Conservation (phyloP, 2,797 vertebrate species). For the Danio jaintianensis region DNA sequence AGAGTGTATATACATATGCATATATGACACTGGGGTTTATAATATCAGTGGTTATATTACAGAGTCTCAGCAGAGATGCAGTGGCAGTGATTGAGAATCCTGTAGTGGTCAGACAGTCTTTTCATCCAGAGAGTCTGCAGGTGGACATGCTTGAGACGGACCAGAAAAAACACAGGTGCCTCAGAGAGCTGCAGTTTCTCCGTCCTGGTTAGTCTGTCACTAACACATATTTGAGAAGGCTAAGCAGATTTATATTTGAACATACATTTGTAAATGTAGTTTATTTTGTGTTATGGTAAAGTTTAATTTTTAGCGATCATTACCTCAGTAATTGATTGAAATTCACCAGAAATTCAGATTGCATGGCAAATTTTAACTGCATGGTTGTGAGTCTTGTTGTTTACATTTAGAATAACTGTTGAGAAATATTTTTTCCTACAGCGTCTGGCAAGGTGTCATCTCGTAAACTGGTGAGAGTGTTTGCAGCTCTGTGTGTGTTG, state of each 20-base stretch:
- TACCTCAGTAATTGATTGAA: too few species aligned
- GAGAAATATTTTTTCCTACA: slow-evolving; percentile 54
- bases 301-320: too few species aligned
- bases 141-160: slow-evolving; percentile 58
- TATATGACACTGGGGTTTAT: neutral
- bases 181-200: slow-evolving; percentile 68
- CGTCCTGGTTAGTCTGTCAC: slow-evolving; percentile 67
- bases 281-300: too few species aligned
- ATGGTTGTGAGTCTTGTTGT: neutral
- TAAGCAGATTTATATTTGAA: too few species aligned
- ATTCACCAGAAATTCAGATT: too few species aligned
- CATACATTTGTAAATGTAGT: too few species aligned
- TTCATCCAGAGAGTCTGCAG: slow-evolving; percentile 65
- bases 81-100: slow-evolving; percentile 78
- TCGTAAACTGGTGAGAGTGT: slow-evolving; percentile 74
- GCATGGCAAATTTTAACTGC: neutral
- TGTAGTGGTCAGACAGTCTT: slow-evolving; percentile 65
- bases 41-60: slow-evolving; percentile 52
- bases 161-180: slow-evolving; percentile 67
- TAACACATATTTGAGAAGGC: neutral
- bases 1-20: too few species aligned
- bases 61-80: slow-evolving; percentile 76
- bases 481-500: slow-evolving; percentile 76
- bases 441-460: slow-evolving; percentile 68
- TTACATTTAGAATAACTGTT: neutral